These are phyloP conservation scores for Adrianichthys oophorus DNA, from an alignment of 2,797 vertebrate species.

Conservation along the genomic window DNA sequence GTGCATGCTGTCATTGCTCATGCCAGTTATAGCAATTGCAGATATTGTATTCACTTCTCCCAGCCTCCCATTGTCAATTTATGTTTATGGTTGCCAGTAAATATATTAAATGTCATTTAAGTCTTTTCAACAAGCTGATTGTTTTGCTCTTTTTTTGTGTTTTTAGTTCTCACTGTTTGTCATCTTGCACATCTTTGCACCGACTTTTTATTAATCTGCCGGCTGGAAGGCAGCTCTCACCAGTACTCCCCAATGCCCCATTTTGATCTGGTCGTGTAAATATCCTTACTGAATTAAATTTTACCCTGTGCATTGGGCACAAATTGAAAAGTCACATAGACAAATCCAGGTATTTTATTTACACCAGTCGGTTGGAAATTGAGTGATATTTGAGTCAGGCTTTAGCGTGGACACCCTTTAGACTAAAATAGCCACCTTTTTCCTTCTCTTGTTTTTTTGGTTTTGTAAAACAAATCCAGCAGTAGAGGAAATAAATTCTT, in stretches of 20 bases:
- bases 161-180: conserved; percentile 59
- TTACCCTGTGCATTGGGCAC: conserved; percentile 54
- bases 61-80: conserved; percentile 73
- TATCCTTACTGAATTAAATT: conserved; percentile 72
- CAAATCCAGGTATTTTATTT: conserved; percentile 54
- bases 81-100: conserved; percentile 79
- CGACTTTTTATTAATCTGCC: conserved; percentile 67
- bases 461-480: conserved; percentile 56
- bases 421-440: conserved; percentile 43
- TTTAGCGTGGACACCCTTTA: conserved; percentile 53
- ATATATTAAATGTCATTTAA: conserved; percentile 81
- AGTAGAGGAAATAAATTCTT: conserved; percentile 34
- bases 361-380: conserved; percentile 49
- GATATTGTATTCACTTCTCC: conserved; percentile 74
- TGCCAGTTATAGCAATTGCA: conserved; percentile 76
- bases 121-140: conserved; percentile 73
- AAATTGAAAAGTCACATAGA: conserved; percentile 62
- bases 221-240: conserved; percentile 49
- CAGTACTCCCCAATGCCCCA: conserved; percentile 47
- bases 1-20: conserved; percentile 70
- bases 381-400: conserved; percentile 67
- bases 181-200: conserved; percentile 60
- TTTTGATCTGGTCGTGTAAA: conserved; percentile 68
- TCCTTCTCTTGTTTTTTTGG: conserved; percentile 38
- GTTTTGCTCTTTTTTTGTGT: conserved; percentile 62